Conservation (phyloP, 2,797 vertebrate genomes). For the Galago senegalensis region DNA sequence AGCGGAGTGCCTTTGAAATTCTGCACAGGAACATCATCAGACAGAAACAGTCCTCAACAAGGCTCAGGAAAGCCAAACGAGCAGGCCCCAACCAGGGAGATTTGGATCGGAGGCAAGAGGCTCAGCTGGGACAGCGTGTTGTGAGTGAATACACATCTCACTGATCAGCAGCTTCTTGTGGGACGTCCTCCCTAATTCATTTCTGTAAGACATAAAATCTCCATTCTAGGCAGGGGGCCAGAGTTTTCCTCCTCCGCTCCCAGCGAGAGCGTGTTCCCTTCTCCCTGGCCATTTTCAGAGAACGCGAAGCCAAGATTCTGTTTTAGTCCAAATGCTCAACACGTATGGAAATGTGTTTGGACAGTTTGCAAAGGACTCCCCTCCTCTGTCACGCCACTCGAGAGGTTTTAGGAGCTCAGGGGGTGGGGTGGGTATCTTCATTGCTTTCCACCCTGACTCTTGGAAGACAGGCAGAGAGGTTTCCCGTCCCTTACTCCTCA, state of each 20-base stretch:
- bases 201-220: constrained; percentile 67
- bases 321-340: constrained; percentile 63
- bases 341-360: constrained; percentile 46
- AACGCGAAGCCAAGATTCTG: constrained; percentile 68
- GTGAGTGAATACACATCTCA: constrained; percentile 75
- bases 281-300: constrained; percentile 52
- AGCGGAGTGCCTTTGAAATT: constrained; percentile 53
- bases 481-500: not conserved
- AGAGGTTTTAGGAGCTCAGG: not conserved
- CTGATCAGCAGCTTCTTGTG: constrained; percentile 71
- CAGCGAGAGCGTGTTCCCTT: constrained; percentile 56
- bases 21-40: constrained; percentile 17
- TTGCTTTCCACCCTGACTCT: not conserved
- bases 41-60: not conserved
- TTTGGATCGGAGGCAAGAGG: not conserved
- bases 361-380: constrained; percentile 21
- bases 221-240: constrained; percentile 73
- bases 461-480: not conserved
- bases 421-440: not conserved
- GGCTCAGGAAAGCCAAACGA: not conserved
- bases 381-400: not conserved
- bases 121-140: constrained; percentile 47
- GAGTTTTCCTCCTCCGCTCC: constrained; percentile 62
- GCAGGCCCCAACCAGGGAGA: not conserved
- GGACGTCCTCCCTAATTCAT: constrained; percentile 35